phyloP scores from a whole-genome alignment of 2,797 vertebrate genomes.

The Pangasius macronema region DNA sequence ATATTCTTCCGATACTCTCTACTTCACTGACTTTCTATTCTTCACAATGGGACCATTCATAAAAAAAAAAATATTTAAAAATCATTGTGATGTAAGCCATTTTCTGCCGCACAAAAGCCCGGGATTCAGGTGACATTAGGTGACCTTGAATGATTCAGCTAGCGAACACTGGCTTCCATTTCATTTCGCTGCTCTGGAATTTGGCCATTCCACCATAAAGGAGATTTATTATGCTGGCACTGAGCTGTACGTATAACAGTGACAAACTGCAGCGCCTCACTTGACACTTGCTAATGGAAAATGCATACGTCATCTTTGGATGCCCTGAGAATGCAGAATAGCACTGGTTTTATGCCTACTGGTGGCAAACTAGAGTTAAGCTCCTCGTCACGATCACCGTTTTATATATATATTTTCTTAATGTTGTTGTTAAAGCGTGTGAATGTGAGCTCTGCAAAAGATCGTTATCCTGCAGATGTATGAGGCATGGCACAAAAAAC shows the following conservation, averaged over 20 bases:
- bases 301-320: conserved; percentile 37
- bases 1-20: background rate
- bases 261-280: conserved; percentile 42
- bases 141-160: conserved; percentile 51
- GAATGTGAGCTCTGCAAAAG: background rate
- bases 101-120: conserved; percentile 53
- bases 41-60: conserved; percentile 42
- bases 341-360: conserved; percentile 29
- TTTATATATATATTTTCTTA: conserved; percentile 5
- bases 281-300: conserved; percentile 50
- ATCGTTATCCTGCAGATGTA: conserved; percentile 34
- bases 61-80: background rate
- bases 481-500: background rate
- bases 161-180: conserved; percentile 29
- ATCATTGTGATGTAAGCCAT: conserved; percentile 39
- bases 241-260: conserved; percentile 44
- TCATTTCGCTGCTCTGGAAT: conserved; percentile 34
- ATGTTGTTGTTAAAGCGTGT: conserved; percentile 1
- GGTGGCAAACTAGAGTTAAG: conserved; percentile 12
- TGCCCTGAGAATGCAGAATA: conserved; percentile 33
- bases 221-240: conserved; percentile 43
- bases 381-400: background rate
- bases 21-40: conserved; percentile 3
- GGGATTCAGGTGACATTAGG: conserved; percentile 50
- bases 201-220: conserved; percentile 41